Conservation (phyloP, 2,113 vertebrate species). For the Bos indicus region DNA sequence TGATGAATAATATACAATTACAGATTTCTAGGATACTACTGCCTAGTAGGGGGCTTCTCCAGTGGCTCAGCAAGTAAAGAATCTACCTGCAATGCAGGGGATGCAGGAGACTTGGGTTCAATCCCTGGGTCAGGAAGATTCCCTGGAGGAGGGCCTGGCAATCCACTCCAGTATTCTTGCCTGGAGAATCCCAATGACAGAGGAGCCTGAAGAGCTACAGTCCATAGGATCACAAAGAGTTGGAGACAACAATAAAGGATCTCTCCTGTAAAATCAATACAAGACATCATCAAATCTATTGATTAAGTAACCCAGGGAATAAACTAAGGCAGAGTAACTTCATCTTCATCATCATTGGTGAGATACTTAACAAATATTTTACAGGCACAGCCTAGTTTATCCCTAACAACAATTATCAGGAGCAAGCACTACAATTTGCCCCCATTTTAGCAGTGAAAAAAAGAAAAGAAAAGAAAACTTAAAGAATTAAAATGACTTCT, state of each 20-base stretch:
- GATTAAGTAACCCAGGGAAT: neutral
- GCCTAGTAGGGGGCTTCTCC: neutral
- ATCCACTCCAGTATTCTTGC: neutral
- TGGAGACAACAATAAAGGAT: neutral
- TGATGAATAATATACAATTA: neutral
- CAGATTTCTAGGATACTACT: neutral
- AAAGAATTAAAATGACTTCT: neutral
- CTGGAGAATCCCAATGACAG: neutral
- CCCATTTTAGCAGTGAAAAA: neutral
- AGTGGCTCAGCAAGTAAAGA: neutral
- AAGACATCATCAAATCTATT: neutral
- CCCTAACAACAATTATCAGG: neutral
- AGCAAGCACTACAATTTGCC: neutral
- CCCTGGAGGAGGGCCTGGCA: neutral
- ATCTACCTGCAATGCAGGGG: neutral
- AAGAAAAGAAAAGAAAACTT: neutral
- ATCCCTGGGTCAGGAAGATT: neutral
- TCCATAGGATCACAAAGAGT: neutral
- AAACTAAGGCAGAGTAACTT: neutral
- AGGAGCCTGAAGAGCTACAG: neutral
- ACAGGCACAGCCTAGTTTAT: neutral
- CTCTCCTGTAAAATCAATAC: neutral
- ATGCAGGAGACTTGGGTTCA: neutral
- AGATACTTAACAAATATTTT: neutral
- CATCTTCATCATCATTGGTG: neutral